Evolutionary conservation across 2,797 vertebrate species (phyloP).

Genomic region (Sciurus vulgaris): DNA sequence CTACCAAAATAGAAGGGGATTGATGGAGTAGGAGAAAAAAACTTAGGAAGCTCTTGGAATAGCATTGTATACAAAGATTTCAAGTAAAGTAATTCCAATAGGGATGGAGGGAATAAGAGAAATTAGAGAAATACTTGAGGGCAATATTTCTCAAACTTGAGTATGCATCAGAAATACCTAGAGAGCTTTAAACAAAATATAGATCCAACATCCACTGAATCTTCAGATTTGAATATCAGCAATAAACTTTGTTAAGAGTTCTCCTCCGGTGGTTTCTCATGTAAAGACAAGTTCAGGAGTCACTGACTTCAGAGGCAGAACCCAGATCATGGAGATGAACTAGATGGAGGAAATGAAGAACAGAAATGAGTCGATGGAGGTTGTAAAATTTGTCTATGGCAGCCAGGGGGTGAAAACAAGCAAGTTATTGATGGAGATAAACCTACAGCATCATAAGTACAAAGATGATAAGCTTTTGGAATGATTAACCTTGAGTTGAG

Average conservation of each 20-base stretch:
- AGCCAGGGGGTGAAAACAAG: neutral
- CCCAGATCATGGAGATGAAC: neutral
- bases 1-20: neutral
- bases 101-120: neutral
- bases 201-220: neutral
- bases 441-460: neutral
- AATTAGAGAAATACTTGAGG: neutral
- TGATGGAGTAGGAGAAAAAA: neutral
- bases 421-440: neutral
- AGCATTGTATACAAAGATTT: neutral
- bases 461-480: neutral
- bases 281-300: neutral
- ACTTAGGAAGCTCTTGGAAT: neutral
- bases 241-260: neutral
- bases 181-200: neutral
- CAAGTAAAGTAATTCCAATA: neutral
- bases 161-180: neutral
- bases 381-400: neutral
- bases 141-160: neutral
- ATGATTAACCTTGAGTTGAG: neutral
- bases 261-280: neutral
- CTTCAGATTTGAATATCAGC: neutral
- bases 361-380: neutral
- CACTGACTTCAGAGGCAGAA: slow-evolving; percentile 12
- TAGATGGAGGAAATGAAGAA: neutral